Percentiles rank a stretch among this genome's conserved stretches.
Evolutionary conservation across 2,888 invertebrate species (phyloP).

Genomic region (Leptopilina syphax): DNA sequence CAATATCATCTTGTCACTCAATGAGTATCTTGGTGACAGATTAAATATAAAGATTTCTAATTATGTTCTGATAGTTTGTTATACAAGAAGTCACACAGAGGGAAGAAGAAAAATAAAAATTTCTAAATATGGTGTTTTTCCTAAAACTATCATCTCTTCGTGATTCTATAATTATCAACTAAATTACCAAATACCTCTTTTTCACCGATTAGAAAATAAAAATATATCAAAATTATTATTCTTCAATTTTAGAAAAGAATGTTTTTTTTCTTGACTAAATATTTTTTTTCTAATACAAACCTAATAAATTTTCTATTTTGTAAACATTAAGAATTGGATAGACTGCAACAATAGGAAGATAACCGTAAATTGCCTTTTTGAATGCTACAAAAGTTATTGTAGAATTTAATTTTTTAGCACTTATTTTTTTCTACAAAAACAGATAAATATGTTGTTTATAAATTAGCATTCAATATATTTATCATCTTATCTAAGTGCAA

Average conservation of each 20-base stretch:
- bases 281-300: constrained; percentile 71
- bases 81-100: no score
- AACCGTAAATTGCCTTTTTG: constrained; percentile 85
- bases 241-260: neutral
- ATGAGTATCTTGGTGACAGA: no score
- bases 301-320: constrained; percentile 84
- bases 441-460: neutral
- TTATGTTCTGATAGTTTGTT: no score
- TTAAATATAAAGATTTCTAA: no score
- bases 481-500: neutral
- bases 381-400: constrained; percentile 84
- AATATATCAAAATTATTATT: no score
- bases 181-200: no score
- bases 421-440: constrained; percentile 72
- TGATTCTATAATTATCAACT: no score
- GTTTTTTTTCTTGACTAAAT: neutral
- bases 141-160: no score
- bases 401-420: constrained; percentile 81
- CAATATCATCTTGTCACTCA: no score
- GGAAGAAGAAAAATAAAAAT: no score
- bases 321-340: constrained; percentile 85
- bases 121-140: no score
- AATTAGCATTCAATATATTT: neutral
- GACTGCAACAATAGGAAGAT: constrained; percentile 85
- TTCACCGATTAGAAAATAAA: no score